These are phyloP conservation scores for Urosaurus nigricauda DNA, from an alignment of 2,797 vertebrate genomes.

Conservation along the genomic window DNA sequence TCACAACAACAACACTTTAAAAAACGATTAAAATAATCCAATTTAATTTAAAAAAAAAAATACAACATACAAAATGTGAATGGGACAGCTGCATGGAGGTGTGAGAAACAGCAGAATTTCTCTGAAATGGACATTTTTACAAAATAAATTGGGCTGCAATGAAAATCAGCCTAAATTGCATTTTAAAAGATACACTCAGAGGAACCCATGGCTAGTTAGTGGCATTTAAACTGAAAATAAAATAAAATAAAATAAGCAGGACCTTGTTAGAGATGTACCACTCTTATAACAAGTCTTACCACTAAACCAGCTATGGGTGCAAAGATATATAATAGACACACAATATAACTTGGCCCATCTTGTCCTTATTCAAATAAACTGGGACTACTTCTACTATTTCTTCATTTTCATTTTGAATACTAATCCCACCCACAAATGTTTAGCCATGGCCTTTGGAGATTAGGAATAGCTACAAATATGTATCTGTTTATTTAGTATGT, in stretches of 20 bases:
- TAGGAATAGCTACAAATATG: slow-evolving; percentile 33
- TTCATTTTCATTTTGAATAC: slow-evolving; percentile 19
- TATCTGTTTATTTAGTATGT: slow-evolving; percentile 39
- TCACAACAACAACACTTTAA: no score
- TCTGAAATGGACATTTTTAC: background rate
- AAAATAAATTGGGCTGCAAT: background rate
- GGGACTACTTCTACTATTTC: background rate
- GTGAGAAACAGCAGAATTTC: background rate
- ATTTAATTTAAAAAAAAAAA: no score
- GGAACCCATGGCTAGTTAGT: background rate
- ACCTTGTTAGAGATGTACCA: background rate
- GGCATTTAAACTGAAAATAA: background rate
- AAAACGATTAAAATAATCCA: no score
- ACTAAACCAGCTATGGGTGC: background rate
- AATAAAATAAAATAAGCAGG: background rate
- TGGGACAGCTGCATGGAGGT: background rate
- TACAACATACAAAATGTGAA: background rate
- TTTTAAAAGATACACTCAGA: background rate
- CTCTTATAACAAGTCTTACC: background rate
- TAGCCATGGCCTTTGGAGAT: background rate
- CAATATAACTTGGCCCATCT: background rate
- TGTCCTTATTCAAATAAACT: background rate
- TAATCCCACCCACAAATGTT: slow-evolving; percentile 22
- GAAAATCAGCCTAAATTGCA: background rate
- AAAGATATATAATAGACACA: background rate